Conservation (phyloP, 2,797 vertebrate species). For the Argentina silus region DNA sequence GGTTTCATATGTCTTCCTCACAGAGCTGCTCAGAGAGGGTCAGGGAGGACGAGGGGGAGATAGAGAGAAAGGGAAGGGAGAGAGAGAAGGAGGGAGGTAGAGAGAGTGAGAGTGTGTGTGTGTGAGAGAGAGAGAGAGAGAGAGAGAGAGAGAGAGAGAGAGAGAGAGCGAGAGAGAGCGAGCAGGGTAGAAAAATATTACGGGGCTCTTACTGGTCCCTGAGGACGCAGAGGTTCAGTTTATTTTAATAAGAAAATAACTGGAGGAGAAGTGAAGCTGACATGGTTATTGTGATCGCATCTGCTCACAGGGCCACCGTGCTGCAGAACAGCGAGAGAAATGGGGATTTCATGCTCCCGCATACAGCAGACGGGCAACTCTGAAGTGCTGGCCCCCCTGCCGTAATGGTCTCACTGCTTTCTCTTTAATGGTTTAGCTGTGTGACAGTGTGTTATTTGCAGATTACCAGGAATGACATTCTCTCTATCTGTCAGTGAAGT, state of each 20-base stretch:
- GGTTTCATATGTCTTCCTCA: neutral
- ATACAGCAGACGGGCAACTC: slow-evolving; percentile 2
- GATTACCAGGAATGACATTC: slow-evolving; percentile 31
- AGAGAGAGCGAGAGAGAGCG: neutral
- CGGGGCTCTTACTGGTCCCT: neutral
- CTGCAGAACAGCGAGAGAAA: slow-evolving; percentile 11
- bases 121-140: neutral
- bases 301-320: slow-evolving; percentile 15
- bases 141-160: neutral
- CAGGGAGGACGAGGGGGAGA: neutral
- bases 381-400: neutral
- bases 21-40: neutral
- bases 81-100: neutral
- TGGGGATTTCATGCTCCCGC: slow-evolving; percentile 33
- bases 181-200: neutral
- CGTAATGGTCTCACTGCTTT: slow-evolving; percentile 4
- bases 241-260: slow-evolving; percentile 35
- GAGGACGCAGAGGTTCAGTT: neutral
- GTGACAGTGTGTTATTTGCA: slow-evolving; percentile 37
- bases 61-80: neutral
- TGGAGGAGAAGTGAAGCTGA: slow-evolving; percentile 29
- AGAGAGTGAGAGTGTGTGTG: too few relatives aligned
- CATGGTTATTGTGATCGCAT: slow-evolving; percentile 43
- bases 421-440: slow-evolving; percentile 30
- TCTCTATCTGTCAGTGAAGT: slow-evolving; percentile 1